phyloP scores from a whole-genome alignment of 2,888 invertebrate genomes.

The Archaeoteleia sp. region DNA sequence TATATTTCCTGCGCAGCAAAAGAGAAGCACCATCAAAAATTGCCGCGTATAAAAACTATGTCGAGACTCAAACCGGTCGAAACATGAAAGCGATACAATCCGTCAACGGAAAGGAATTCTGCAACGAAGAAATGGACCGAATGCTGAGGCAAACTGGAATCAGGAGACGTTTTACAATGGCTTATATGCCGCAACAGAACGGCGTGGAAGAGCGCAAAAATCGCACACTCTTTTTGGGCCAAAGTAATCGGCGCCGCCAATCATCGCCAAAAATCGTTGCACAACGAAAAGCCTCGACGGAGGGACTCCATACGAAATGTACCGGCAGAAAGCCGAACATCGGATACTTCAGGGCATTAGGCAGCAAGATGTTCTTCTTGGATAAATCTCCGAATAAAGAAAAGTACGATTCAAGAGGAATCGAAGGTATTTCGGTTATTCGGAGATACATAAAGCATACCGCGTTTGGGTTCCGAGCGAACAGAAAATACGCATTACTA shows the following conservation, averaged over 20 bases:
- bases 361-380: slow-evolving; percentile 29
- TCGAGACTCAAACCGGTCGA: no score
- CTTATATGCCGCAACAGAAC: slow-evolving; percentile 62
- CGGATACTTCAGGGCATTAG: slow-evolving; percentile 50
- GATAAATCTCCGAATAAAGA: slow-evolving; percentile 23
- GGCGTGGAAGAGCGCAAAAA: slow-evolving; percentile 24
- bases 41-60: no score
- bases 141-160: no score
- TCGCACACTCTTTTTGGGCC: slow-evolving; percentile 52
- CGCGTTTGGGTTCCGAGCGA: slow-evolving; percentile 19
- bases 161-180: no score
- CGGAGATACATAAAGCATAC: slow-evolving; percentile 33
- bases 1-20: no score
- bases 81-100: no score
- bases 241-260: slow-evolving; percentile 55
- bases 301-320: slow-evolving; percentile 37
- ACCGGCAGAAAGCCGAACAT: slow-evolving; percentile 35
- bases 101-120: no score
- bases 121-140: no score
- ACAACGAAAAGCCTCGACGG: slow-evolving; percentile 28
- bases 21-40: no score
- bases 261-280: slow-evolving; percentile 51
- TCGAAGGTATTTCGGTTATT: slow-evolving; percentile 33
- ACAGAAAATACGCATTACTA: slow-evolving; percentile 13
- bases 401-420: slow-evolving; percentile 32